Evolutionary conservation across 2,888 invertebrate species (phyloP).

Genomic region (Noctua pronuba): DNA sequence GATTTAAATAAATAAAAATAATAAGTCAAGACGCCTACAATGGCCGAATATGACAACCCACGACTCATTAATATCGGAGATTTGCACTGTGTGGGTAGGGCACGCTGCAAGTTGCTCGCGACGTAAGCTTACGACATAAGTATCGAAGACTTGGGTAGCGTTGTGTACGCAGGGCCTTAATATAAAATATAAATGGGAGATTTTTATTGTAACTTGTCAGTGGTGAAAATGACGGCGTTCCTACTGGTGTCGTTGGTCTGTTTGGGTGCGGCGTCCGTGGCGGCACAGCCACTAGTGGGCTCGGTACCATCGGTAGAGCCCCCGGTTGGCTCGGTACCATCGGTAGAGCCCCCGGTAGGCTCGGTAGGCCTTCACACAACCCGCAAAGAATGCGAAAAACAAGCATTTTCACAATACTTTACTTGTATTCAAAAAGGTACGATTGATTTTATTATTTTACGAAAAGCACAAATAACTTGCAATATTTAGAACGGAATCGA

Average conservation of each 20-base stretch:
- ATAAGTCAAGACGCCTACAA: not conserved
- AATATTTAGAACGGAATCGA: not conserved
- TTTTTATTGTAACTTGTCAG: not conserved
- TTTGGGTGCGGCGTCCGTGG: conserved; percentile 3
- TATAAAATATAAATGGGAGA: not conserved
- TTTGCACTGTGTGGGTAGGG: not conserved
- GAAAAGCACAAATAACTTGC: not conserved
- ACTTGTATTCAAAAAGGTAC: not conserved
- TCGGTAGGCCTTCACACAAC: too few relatives aligned
- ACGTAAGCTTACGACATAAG: not conserved
- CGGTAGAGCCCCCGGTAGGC: too few relatives aligned
- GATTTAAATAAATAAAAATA: not conserved
- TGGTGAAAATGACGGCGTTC: conserved; percentile 33
- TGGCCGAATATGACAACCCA: not conserved
- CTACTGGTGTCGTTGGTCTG: conserved; percentile 15
- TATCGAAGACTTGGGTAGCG: not conserved
- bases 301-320: not conserved
- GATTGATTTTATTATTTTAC: not conserved
- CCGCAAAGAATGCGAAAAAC: not conserved
- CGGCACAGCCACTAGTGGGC: not conserved
- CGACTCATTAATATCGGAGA: not conserved
- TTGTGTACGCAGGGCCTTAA: not conserved
- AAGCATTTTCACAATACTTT: not conserved
- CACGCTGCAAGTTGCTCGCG: not conserved
- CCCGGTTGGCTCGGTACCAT: too few relatives aligned